Evolutionary conservation across 1,140 invertebrate species (phyloP).

Genomic region (Argopecten irradians): DNA sequence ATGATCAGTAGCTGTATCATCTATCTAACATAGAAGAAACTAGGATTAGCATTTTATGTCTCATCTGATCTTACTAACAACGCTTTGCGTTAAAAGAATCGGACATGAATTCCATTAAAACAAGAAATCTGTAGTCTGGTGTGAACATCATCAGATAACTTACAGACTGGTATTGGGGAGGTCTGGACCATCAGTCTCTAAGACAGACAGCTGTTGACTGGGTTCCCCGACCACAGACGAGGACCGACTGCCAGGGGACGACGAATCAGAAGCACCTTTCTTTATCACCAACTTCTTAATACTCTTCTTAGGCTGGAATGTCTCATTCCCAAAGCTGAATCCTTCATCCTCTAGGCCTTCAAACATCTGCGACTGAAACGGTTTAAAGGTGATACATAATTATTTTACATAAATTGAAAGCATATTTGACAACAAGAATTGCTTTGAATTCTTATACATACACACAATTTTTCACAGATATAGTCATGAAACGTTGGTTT

Average conservation of each 20-base stretch:
- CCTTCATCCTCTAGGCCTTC: constrained; percentile 80
- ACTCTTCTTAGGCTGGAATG: constrained; percentile 79
- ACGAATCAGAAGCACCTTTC: constrained; percentile 57
- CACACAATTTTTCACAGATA: background rate
- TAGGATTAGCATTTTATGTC: no score
- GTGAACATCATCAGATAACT: background rate
- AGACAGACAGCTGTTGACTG: background rate
- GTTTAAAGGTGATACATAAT: background rate
- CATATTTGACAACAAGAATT: background rate
- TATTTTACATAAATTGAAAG: background rate
- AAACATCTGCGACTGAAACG: constrained; percentile 77
- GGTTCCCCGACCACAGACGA: constrained; percentile 59
- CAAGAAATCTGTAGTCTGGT: no score
- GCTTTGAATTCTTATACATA: background rate
- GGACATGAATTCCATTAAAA: no score
- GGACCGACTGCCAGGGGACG: constrained; percentile 55
- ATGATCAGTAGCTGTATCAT: no score
- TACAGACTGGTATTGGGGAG: background rate
- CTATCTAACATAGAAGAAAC: no score
- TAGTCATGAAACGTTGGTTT: no score
- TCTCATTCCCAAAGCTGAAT: constrained; percentile 73
- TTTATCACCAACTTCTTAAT: constrained; percentile 79
- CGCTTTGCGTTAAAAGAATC: no score
- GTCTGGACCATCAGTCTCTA: background rate
- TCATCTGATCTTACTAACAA: no score